These are phyloP conservation scores for Limnephilus rhombicus DNA, from an alignment of 2,888 invertebrate species.

Conservation along the genomic window DNA sequence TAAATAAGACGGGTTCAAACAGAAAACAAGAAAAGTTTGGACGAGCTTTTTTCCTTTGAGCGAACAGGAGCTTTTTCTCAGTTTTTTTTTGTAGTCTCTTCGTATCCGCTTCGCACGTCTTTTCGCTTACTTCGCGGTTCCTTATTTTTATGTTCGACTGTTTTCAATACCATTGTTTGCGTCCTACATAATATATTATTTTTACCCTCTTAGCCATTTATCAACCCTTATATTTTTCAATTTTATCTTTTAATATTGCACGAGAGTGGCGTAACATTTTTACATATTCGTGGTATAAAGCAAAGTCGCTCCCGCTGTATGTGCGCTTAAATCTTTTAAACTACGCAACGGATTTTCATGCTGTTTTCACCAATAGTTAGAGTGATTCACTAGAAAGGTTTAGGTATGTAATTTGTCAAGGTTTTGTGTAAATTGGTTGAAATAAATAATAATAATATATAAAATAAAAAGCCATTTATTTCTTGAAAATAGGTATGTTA, in stretches of 20 bases:
- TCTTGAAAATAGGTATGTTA: too few species aligned
- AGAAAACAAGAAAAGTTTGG: background rate
- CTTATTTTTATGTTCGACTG: background rate
- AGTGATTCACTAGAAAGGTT: too few species aligned
- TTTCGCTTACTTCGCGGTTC: background rate
- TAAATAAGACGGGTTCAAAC: background rate
- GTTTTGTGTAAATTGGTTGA: too few species aligned
- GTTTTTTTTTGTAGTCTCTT: background rate
- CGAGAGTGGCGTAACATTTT: too few species aligned
- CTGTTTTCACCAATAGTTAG: too few species aligned
- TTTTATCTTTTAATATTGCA: background rate
- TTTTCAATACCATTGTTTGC: background rate
- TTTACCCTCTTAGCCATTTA: background rate
- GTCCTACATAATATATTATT: background rate
- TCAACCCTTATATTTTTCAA: background rate
- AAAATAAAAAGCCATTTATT: too few species aligned
- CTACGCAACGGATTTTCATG: too few species aligned
- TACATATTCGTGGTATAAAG: too few species aligned
- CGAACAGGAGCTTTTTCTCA: background rate
- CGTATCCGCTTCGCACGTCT: background rate
- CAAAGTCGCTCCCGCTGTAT: too few species aligned
- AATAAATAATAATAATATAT: too few species aligned
- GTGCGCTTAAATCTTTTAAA: too few species aligned
- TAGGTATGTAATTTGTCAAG: too few species aligned
- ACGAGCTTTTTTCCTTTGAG: background rate